Conservation (phyloP, 2,888 invertebrate genomes). For the Drosophila rellima region DNA sequence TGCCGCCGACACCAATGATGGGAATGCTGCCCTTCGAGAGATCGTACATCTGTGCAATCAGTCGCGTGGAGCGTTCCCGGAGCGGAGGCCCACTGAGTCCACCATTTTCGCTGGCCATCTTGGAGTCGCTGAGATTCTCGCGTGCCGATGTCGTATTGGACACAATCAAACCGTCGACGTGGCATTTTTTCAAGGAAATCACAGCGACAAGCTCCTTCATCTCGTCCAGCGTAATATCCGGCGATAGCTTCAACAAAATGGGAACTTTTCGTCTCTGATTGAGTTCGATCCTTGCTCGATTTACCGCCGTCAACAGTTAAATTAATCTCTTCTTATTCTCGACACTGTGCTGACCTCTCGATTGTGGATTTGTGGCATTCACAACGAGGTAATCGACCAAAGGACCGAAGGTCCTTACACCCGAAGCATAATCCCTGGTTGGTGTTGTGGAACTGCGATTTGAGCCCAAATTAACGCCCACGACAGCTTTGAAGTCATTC, state of each 20-base stretch:
- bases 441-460: slow-evolving; percentile 94
- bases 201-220: slow-evolving; percentile 93
- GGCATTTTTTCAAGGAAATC: slow-evolving; percentile 87
- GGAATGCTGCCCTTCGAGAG: slow-evolving; percentile 93
- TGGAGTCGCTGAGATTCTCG: neutral
- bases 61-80: slow-evolving; percentile 11
- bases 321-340: slow-evolving; percentile 92
- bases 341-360: slow-evolving; percentile 93
- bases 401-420: slow-evolving; percentile 92
- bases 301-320: slow-evolving; percentile 88
- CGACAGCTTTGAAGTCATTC: slow-evolving; percentile 87
- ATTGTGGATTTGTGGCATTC: slow-evolving; percentile 98
- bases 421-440: slow-evolving; percentile 92
- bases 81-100: slow-evolving; percentile 91
- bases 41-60: slow-evolving; percentile 93
- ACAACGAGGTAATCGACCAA: slow-evolving; percentile 98
- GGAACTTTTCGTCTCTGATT: slow-evolving; percentile 87
- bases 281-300: slow-evolving; percentile 88
- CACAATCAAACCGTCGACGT: slow-evolving; percentile 96
- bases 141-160: slow-evolving; percentile 93
- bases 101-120: slow-evolving; percentile 89
- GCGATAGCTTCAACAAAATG: slow-evolving; percentile 95
- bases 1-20: slow-evolving; percentile 98
- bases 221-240: slow-evolving; percentile 93
- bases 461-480: slow-evolving; percentile 98